Evolutionary conservation across 2,888 invertebrate genomes (phyloP), one percentile per base, ranked within the genome.

Genomic region (Rotaria sp.): DNA sequence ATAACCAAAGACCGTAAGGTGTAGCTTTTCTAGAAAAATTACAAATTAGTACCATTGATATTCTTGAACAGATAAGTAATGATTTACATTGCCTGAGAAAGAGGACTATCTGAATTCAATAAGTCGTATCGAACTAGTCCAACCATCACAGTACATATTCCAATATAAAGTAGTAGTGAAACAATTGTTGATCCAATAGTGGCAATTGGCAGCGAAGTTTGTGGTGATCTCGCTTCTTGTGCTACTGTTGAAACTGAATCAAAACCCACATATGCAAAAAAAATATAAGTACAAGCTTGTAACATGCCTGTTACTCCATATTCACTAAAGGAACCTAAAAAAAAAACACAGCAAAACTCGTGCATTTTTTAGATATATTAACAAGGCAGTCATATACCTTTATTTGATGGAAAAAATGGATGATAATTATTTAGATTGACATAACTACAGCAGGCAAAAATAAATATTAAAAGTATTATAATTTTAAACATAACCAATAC

Each of bases 211-310:
- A 87, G 10, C 41, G 75, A 30, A 26, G 7, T 13, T n/a, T 24
- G 3, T 35, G 87, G 87, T 26, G 41, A 11, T 4, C 30, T 45
- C 2, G 45, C 26, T 85, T 87, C 87, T 84, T 87, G 50, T 24
- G 87, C 87, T 13, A 45, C 75, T 55, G 87, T 84, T 10, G 87
- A 8, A n/a, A 87, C n/a, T 45, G 87, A 35, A 15, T 87, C 87
- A 21, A 87, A 87, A 5, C 87, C 87, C 11, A 45, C n/a, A 35
- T 85, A 50, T 48, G 80, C 87, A 52, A 87, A 87, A 48, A 87
- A 87, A 3, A 87, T 38, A 10, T 18, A 10, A 26, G 35, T 55
- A 50, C 52, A 57, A 10, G 35, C 87, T 3, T 85, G 15, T 7
- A 87, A 5, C 24, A 84, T 35, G 26, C 87, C 87, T 15, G 50